phyloP scores from a whole-genome alignment of 2,113 vertebrate genomes.

The Amazona vittata region DNA sequence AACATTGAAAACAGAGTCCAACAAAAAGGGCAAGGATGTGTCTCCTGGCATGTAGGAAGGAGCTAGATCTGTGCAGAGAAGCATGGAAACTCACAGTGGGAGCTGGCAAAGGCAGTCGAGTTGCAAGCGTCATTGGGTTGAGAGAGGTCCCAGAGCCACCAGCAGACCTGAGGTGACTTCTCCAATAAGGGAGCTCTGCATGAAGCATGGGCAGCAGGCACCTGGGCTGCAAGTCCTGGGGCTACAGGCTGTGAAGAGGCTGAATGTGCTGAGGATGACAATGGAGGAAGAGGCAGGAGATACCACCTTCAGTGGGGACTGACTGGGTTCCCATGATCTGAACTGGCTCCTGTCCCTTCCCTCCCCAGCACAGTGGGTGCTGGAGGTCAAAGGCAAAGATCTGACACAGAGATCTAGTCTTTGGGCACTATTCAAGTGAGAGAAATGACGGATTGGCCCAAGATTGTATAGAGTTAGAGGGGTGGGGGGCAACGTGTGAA shows the following conservation, averaged over 20 bases:
- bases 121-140: not conserved
- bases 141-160: not conserved
- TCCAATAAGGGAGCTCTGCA: not conserved
- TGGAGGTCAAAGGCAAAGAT: not conserved
- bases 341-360: not conserved
- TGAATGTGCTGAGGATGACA: not conserved
- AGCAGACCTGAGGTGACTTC: not conserved
- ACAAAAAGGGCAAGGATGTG: too few relatives aligned
- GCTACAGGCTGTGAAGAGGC: not conserved
- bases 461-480: not conserved
- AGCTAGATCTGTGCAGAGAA: not conserved
- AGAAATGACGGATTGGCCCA: not conserved
- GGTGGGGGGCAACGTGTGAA: not conserved
- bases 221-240: not conserved
- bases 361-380: fast-evolving
- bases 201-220: not conserved
- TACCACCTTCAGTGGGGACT: not conserved
- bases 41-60: not conserved
- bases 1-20: not conserved
- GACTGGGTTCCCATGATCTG: not conserved
- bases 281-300: not conserved
- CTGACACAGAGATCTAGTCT: not conserved
- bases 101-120: not conserved
- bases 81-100: not conserved
- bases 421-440: not conserved